phyloP scores from a whole-genome alignment of 2,888 invertebrate species.

The Notocelia uddmanniana region DNA sequence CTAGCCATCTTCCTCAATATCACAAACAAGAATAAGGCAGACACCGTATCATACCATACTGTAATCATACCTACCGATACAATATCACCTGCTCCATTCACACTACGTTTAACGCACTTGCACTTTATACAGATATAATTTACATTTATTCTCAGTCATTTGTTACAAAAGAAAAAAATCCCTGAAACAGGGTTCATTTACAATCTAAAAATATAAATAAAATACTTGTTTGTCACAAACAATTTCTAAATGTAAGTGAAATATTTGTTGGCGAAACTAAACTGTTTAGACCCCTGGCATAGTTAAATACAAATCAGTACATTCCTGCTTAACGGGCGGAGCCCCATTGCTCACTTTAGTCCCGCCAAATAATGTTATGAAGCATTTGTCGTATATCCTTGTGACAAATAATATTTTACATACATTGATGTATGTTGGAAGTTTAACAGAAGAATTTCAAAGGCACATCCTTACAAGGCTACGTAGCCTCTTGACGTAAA shows the following conservation, averaged over 20 bases:
- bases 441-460: constrained; percentile 56
- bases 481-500: constrained; percentile 51
- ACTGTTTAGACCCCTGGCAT: constrained; percentile 10
- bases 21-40: constrained; percentile 47
- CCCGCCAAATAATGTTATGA: constrained; percentile 22
- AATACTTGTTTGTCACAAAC: constrained; percentile 65
- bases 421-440: constrained; percentile 52
- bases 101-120: constrained; percentile 69
- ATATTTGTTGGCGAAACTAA: constrained; percentile 18
- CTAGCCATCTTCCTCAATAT: constrained; percentile 51
- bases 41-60: no score
- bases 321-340: not conserved
- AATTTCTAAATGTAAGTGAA: constrained; percentile 28
- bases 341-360: constrained; percentile 1
- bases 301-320: constrained; percentile 27
- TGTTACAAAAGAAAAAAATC: constrained; percentile 55
- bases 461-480: constrained; percentile 75
- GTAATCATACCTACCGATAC: constrained; percentile 57
- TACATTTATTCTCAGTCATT: constrained; percentile 76
- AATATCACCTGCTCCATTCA: constrained; percentile 62
- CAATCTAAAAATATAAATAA: constrained; percentile 55
- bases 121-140: constrained; percentile 71
- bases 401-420: constrained; percentile 67
- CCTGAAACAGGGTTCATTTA: constrained; percentile 43
- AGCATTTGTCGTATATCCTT: constrained; percentile 46